phyloP scores from a whole-genome alignment of 2,888 invertebrate genomes.

The Cloeon dipterum region DNA sequence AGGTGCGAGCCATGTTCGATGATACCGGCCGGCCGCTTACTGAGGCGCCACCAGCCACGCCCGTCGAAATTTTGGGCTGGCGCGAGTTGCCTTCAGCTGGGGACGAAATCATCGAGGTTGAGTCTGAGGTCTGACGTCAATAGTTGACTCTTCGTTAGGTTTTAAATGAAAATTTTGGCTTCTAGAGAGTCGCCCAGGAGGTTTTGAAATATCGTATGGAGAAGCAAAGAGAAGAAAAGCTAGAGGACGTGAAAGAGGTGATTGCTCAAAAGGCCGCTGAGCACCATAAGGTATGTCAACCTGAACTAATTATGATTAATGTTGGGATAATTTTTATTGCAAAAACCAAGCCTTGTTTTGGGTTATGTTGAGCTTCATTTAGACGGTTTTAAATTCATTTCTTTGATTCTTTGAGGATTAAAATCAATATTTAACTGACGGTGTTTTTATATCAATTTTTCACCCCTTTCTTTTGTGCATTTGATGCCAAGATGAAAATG shows the following conservation, averaged over 20 bases:
- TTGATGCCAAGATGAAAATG: no score
- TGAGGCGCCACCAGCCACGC: slow-evolving; percentile 52
- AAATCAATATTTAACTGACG: no score
- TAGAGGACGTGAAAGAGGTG: slow-evolving; percentile 30
- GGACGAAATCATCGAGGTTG: slow-evolving; percentile 64
- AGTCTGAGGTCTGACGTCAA: slow-evolving; percentile 32
- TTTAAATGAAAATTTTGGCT: slow-evolving; percentile 4
- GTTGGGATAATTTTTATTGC: no score
- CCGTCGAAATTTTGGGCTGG: slow-evolving; percentile 83
- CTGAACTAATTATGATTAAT: no score
- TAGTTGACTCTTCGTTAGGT: neutral
- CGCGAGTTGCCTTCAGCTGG: slow-evolving; percentile 71
- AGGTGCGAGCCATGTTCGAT: slow-evolving; percentile 57
- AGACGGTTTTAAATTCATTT: no score
- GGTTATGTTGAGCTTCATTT: no score
- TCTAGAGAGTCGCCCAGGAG: slow-evolving; percentile 37
- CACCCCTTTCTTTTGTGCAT: no score
- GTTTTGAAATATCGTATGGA: slow-evolving; percentile 40
- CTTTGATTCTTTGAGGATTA: no score
- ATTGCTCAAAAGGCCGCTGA: slow-evolving; percentile 40
- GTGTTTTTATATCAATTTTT: no score
- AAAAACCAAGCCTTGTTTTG: no score
- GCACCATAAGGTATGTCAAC: slow-evolving; percentile 24
- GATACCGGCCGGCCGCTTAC: slow-evolving; percentile 42
- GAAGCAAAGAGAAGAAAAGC: slow-evolving; percentile 34